Conservation (phyloP, 2,888 invertebrate species). For the Punctoribates punctum region DNA sequence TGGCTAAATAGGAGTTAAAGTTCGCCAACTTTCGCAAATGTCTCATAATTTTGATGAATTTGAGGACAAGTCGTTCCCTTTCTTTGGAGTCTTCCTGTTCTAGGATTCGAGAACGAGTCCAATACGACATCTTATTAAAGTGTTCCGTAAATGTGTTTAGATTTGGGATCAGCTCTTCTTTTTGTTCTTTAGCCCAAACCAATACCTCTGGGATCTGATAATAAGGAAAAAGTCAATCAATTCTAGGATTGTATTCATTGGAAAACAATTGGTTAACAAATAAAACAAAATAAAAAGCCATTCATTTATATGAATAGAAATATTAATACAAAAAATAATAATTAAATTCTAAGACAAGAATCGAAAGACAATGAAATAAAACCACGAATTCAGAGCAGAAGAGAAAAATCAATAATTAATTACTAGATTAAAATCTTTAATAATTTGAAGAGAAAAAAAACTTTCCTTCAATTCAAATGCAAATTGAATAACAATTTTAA, state of each 20-base stretch:
- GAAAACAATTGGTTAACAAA: background rate
- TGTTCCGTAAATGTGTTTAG: conserved; percentile 95
- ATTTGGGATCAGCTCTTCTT: conserved; percentile 94
- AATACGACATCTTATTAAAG: conserved; percentile 98
- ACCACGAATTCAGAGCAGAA: background rate
- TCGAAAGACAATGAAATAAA: background rate
- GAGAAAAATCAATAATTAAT: background rate
- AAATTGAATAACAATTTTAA: no score
- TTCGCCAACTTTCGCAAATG: conserved; percentile 94
- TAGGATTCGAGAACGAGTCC: conserved; percentile 90
- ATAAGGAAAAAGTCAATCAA: conserved; percentile 39
- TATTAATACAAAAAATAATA: background rate
- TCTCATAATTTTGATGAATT: conserved; percentile 98
- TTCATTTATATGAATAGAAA: background rate
- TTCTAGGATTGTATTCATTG: background rate
- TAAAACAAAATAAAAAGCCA: background rate
- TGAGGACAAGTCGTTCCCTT: conserved; percentile 86
- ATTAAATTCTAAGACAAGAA: background rate
- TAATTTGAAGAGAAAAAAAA: background rate
- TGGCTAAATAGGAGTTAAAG: conserved; percentile 95
- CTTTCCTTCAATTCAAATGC: no score
- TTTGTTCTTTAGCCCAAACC: conserved; percentile 95
- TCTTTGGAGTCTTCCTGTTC: conserved; percentile 89
- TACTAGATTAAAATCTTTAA: background rate
- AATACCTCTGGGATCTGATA: conserved; percentile 81